Evolutionary conservation across 2,113 vertebrate genomes (phyloP), one percentile per base, ranked within the genome.

Genomic region (Sceloporus undulatus): DNA sequence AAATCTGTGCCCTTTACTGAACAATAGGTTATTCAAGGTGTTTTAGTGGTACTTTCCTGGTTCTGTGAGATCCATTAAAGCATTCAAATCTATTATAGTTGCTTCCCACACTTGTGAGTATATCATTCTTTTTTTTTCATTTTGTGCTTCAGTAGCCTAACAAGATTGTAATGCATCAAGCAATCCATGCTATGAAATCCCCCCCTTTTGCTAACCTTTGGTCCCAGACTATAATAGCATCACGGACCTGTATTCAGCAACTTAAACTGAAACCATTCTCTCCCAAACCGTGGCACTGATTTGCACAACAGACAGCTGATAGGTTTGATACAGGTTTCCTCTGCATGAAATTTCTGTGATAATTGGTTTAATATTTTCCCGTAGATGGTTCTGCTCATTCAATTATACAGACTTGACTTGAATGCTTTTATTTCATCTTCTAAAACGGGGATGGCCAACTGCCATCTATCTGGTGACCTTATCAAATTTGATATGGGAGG

Each of bases 151-250:
- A 78, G 73, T 82, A 54, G 79, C 87, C 91, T 79, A 94, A 85
- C 89, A 87, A 92, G 94, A 94, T 89, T 92, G 91, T 90, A 93
- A 94, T 84, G 91, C 82, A 87, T 85, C 92, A 92, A 21, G 0
- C 87, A 94, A 90, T 84, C 90, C 85, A 92, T 70, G 82, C 79
- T 93, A 91, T 91, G 90, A 92, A 90, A 92, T 92, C 92, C 93
- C 93, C n/a, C 77, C 65, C 85, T 88, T 77, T 93, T 56, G 13
- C 86, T 85, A 92, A 92, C 78, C 80, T 87, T 88, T 93, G 87
- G 83, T 88, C 82, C 88, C 52, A 14, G 82, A 94, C 77, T 85
- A 89, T 86, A 94, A 94, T 88, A 83, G 89, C 76, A 90, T 85
- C 87, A 84, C 83, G 9, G n/a, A 87, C 86, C 62, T 68, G 83